Evolutionary conservation across 2,797 vertebrate species (phyloP), one percentile per base, ranked within the genome.

Genomic region (Poeciliopsis presidionis): DNA sequence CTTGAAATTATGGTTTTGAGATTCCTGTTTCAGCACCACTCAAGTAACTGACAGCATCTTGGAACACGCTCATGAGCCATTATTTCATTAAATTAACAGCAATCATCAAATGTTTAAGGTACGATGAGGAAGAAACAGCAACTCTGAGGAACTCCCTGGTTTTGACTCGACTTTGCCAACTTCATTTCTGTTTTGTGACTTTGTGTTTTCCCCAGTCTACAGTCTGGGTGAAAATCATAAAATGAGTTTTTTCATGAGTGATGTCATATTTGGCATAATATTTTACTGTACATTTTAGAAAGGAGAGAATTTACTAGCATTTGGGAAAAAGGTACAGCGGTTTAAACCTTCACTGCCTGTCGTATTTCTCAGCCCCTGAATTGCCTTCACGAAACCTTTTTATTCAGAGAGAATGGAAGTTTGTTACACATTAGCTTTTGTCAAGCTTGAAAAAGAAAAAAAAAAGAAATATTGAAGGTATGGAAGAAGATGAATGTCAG

Each of bases 181-280:
- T 74, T 69, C 61, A 78, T 83, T 75, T 85, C 75, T 84, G 57
- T 84, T 78, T 78, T 76, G 84, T 57, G 88, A 85, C 84, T 87
- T 84, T 91, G 80, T 83, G 81, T 86, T 80, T 78, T 82, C 82
- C 84, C 85, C 86, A 83, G 75, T 86, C 83, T 75, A 22, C 78
- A 77, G 69, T 85, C 83, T 89, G 90, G 83, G 91, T 83, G 87
- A 92, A 93, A 92, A 87, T 92, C 85, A 86, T 87, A 88, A 93
- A 93, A 92, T 57, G 81, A 84, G 85, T 90, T 88, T 89, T 55
- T 85, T 84, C 59, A 63, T 65, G 36, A 76, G 71, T 95, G 95
- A 95, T 91, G 89, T 96, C 94, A 95, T 92, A 82, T 81, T 94
- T 95, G 94, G 93, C 93, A 87, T 81, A 78, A 51, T 76, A 80